Evolutionary conservation across 2,888 invertebrate genomes (phyloP).

Genomic region (Drepanosiphum platanoidis): DNA sequence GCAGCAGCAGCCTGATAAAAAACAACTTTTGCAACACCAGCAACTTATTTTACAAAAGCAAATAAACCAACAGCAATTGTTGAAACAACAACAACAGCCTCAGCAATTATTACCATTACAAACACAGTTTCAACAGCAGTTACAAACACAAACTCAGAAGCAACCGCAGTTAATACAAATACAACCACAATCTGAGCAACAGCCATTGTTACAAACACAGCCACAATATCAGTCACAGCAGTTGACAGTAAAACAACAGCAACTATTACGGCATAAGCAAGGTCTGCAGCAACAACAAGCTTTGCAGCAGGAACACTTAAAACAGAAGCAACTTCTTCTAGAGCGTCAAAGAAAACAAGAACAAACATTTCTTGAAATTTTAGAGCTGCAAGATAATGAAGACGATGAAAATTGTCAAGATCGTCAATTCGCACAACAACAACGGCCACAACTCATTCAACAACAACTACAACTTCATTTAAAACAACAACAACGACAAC

Average conservation of each 20-base stretch:
- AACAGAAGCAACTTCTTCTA: not conserved
- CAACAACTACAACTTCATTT: slow-evolving; percentile 23
- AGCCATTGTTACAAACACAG: not conserved
- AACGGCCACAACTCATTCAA: slow-evolving; percentile 1
- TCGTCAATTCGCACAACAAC: not conserved
- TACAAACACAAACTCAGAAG: not conserved
- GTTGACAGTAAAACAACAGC: not conserved
- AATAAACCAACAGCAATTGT: slow-evolving; percentile 6
- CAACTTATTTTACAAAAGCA: slow-evolving; percentile 26
- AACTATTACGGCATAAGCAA: not conserved
- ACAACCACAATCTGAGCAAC: slow-evolving; percentile 15
- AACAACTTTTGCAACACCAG: slow-evolving; percentile 17
- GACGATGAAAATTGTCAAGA: not conserved
- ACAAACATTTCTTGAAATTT: slow-evolving; percentile 3
- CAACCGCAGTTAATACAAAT: not conserved
- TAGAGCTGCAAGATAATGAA: slow-evolving; percentile 1
- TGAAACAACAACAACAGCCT: not conserved
- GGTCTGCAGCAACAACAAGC: not conserved
- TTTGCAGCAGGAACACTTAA: slow-evolving; percentile 28
- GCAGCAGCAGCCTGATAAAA: slow-evolving; percentile 2
- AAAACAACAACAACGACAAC: slow-evolving; percentile 32
- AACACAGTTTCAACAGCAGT: not conserved
- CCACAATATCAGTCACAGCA: not conserved
- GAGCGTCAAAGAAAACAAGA: slow-evolving; percentile 24
- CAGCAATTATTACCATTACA: not conserved